phyloP scores from a whole-genome alignment of 2,888 invertebrate species.

The Spicauda simplicius region DNA sequence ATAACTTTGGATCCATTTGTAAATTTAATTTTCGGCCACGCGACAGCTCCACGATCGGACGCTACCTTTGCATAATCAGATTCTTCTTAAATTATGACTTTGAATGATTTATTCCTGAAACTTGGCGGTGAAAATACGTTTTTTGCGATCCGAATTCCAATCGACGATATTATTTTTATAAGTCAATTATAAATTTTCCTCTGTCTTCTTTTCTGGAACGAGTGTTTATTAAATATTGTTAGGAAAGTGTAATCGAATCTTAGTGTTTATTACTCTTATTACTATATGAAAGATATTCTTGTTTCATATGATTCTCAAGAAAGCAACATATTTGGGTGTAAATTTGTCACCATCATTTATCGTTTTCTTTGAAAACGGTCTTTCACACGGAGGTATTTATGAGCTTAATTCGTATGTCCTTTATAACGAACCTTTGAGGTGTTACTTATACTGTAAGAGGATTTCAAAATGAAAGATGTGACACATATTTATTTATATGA shows the following conservation, averaged over 20 bases:
- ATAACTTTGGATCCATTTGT: slow-evolving; percentile 73
- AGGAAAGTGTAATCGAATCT: background rate
- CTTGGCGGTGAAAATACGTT: slow-evolving; percentile 58
- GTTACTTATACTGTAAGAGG: slow-evolving; percentile 21
- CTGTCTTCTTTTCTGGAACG: background rate
- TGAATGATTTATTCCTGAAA: slow-evolving; percentile 69
- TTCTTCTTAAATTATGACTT: slow-evolving; percentile 71
- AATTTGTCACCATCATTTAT: slow-evolving; percentile 3
- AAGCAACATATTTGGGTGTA: background rate
- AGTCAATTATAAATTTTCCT: slow-evolving; percentile 20
- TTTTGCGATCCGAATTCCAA: slow-evolving; percentile 45
- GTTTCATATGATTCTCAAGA: background rate
- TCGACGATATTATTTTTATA: slow-evolving; percentile 33
- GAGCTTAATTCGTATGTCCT: slow-evolving; percentile 16
- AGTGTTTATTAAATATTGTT: background rate
- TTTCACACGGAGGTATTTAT: slow-evolving; percentile 10
- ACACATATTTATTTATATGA: background rate
- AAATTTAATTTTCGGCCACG: slow-evolving; percentile 69
- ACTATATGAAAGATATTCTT: background rate
- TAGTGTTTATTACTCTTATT: background rate
- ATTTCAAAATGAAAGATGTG: slow-evolving; percentile 6
- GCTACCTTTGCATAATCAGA: slow-evolving; percentile 67
- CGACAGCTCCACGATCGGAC: slow-evolving; percentile 51
- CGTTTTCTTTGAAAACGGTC: slow-evolving; percentile 15
- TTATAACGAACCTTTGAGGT: slow-evolving; percentile 11